These are phyloP conservation scores for Cryptoprocta ferox DNA, from an alignment of 2,797 vertebrate species.

Conservation along the genomic window DNA sequence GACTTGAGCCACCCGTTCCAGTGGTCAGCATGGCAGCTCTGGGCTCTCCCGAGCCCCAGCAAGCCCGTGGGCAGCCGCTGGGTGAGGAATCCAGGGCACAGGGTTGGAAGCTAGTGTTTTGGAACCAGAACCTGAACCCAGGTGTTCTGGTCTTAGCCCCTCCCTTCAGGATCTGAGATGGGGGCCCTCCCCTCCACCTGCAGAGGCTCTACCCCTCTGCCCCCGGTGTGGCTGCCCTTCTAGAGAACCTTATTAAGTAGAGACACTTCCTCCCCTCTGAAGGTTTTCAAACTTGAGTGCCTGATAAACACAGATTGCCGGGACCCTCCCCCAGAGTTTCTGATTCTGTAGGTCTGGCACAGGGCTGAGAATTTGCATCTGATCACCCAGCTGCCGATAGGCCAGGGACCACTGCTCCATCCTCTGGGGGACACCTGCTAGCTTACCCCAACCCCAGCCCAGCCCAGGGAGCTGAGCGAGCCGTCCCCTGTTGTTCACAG, in stretches of 20 bases:
- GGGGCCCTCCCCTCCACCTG: fast-evolving
- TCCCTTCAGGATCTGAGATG: neutral
- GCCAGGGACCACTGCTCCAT: neutral
- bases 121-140: neutral
- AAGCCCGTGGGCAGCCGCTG: neutral
- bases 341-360: neutral
- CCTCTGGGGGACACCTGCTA: neutral
- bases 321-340: too few species aligned
- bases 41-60: neutral
- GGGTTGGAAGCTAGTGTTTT: neutral
- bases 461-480: neutral
- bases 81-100: neutral
- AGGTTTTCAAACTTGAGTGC: neutral
- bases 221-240: neutral
- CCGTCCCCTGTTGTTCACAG: neutral
- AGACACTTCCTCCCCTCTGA: neutral
- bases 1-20: fast-evolving
- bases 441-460: neutral
- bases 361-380: neutral
- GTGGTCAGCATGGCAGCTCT: neutral
- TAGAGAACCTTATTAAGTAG: neutral
- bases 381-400: neutral
- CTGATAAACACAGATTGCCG: fast-evolving
- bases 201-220: neutral
- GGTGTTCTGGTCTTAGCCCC: neutral